Conservation (phyloP, 1,140 invertebrate species). For the Scaptomyza pallida region DNA sequence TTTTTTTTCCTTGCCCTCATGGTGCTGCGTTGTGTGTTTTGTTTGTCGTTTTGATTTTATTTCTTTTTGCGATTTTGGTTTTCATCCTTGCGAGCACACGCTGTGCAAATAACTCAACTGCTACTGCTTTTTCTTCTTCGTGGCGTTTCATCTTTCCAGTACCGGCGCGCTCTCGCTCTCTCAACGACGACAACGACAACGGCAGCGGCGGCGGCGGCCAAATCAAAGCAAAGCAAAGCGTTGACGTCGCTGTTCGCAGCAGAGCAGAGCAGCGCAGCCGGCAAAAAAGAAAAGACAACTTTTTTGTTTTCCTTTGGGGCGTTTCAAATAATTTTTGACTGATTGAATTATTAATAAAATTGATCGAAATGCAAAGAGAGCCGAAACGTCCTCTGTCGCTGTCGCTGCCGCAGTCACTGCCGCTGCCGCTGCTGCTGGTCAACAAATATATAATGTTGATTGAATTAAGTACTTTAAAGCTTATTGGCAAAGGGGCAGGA, state of each 20-base stretch:
- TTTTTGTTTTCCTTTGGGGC: slow-evolving; percentile 82
- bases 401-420: background rate
- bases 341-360: slow-evolving; percentile 84
- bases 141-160: slow-evolving; percentile 34
- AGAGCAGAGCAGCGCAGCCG: slow-evolving; percentile 3
- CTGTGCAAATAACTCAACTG: slow-evolving; percentile 69
- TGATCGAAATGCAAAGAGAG: slow-evolving; percentile 81
- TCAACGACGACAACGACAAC: too few relatives aligned
- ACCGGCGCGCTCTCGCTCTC: background rate
- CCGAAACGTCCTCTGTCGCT: background rate
- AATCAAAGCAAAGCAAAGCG: slow-evolving; percentile 45
- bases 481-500: slow-evolving; percentile 16
- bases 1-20: slow-evolving; percentile 55
- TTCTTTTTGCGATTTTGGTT: slow-evolving; percentile 47
- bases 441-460: slow-evolving; percentile 59
- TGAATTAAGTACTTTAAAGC: slow-evolving; percentile 57
- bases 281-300: slow-evolving; percentile 47
- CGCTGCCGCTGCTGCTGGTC: slow-evolving; percentile 49
- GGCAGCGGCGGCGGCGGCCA: background rate
- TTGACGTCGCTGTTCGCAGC: slow-evolving; percentile 31
- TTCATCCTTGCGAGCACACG: background rate
- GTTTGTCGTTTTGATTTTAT: slow-evolving; percentile 79
- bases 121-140: slow-evolving; percentile 5
- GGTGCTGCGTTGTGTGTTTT: slow-evolving; percentile 67
- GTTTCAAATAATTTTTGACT: slow-evolving; percentile 83